Evolutionary conservation across 2,797 vertebrate species (phyloP), one percentile per base, ranked within the genome.

Genomic region (Coregonus sp.): DNA sequence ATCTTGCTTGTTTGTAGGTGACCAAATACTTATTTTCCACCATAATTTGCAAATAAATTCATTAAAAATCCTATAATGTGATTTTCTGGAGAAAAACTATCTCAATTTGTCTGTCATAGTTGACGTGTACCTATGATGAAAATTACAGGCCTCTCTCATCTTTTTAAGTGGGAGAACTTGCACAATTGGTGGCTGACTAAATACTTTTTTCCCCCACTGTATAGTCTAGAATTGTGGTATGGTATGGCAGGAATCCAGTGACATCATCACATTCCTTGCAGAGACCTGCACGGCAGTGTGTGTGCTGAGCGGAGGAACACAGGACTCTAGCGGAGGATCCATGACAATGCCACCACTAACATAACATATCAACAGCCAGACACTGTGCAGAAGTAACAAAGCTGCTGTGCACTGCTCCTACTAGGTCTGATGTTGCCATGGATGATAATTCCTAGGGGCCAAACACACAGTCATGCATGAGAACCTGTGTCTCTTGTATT

Each of bases 261-360:
- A 70, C 47, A 71, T 52, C 2, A 72, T 76, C 75, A 11, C 78
- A 33, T 72, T 80, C 80, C 78, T 81, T 83, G 77, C 59, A 68
- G 54, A 88, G 86, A 88, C 85, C 87, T 78, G 72, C 37, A 81
- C 75, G 77, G 74, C 31, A 37, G 69, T 79, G 56, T 75, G 67
- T 78, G 56, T 74, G 51, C 77, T 85, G 59, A 76, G 50, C 83
- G 84, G 90, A 86, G 81, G 87, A 92, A 93, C 86, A 91, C 91
- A 90, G 92, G 90, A 88, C 92, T 89, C 92, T 92, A 87, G 85
- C 92, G 92, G 92, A 88, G 86, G 75, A 7, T 85, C 59, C 85
- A 91, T 89, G 81, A 91, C 92, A 91, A 74, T 73, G 72, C 18
- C 4, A 29, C 61, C 25, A 54, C 52, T 71, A 56, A n/a, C 40